Evolutionary conservation across 1,140 invertebrate species (phyloP), one percentile per base, ranked within the genome.

Genomic region (Psix sp.): DNA sequence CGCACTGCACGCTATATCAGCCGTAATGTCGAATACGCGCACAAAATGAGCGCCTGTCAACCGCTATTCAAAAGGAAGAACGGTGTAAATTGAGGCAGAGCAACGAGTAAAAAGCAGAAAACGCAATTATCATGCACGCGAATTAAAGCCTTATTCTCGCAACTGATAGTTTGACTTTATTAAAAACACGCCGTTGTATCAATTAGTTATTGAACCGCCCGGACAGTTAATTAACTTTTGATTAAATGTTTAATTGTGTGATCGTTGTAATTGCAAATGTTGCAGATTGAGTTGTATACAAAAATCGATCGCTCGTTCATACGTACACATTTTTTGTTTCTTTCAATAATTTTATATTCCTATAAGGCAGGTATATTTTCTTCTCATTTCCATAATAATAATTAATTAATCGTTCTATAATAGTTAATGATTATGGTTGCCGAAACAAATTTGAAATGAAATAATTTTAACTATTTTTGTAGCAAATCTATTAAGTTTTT

Each of bases 1-100:
- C 60, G 72, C 52, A 24, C 51, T 43, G 74, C 78, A 77, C 68
- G 78, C 77, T 71, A 77, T 74, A 76, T 68, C 63, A 65, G 66
- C 62, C 72, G 72, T 54, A 74, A 75, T 63, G 60, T 71, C 60
- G 67, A 73, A 77, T 70, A 60, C 78, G 75, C 70, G 72, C 68
- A 59, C 33, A 35, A 80, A 80, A 70, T 76, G 73, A 76, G 73
- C 62, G 73, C 56, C 80, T 77, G 72, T 80, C 78, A 79, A 79
- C 77, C 66, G 62, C 31, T 66, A 52, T 76, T 76, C 74, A 71
- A 56, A 70, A 76, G 74, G 66, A 76, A 71, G 74, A 76, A 67
- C 74, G 62, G 66, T 59, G 74, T 67, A 76, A 76, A 76, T 76
- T 76, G 60, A 76, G 54, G 67, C 49, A 76, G 57, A 76, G 56